A percentile compares a stretch with the other conserved stretches of the same genome.
Conservation (phyloP, 2,888 invertebrate species). For the Cynaeus angustus region DNA sequence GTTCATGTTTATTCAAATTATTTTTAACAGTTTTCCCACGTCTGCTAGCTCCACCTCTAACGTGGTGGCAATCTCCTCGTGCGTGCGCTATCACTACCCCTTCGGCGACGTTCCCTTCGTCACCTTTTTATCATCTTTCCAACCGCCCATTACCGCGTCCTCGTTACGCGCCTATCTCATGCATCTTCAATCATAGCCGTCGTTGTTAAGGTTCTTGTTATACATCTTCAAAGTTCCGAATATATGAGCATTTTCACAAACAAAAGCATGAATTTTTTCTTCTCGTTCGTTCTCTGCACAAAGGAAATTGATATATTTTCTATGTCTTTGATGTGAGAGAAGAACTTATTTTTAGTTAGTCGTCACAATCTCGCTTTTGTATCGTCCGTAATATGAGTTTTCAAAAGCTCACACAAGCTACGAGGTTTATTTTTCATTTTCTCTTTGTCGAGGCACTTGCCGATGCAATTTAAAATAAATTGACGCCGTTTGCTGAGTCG, state of each 20-base stretch:
- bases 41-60: neutral
- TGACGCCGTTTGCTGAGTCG: conserved; percentile 43
- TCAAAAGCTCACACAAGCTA: conserved; percentile 46
- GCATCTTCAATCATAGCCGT: conserved; percentile 55
- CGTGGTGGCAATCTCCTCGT: conserved; percentile 22
- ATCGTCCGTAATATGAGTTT: conserved; percentile 45
- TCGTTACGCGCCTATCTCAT: conserved; percentile 51
- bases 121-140: conserved; percentile 47
- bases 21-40: neutral
- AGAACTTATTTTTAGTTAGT: conserved; percentile 45
- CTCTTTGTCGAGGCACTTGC: conserved; percentile 44
- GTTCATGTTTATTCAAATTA: neutral
- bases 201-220: conserved; percentile 47
- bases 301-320: conserved; percentile 57
- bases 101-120: conserved; percentile 43
- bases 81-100: conserved; percentile 35
- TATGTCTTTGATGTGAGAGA: conserved; percentile 52
- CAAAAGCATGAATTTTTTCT: conserved; percentile 44
- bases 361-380: conserved; percentile 45
- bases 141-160: conserved; percentile 48
- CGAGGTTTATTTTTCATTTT: conserved; percentile 47
- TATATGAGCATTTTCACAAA: conserved; percentile 51
- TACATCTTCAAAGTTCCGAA: conserved; percentile 42
- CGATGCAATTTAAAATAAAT: conserved; percentile 48
- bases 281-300: conserved; percentile 43